Conservation (phyloP, 2,113 vertebrate genomes). For the Coptodon rendalli region DNA sequence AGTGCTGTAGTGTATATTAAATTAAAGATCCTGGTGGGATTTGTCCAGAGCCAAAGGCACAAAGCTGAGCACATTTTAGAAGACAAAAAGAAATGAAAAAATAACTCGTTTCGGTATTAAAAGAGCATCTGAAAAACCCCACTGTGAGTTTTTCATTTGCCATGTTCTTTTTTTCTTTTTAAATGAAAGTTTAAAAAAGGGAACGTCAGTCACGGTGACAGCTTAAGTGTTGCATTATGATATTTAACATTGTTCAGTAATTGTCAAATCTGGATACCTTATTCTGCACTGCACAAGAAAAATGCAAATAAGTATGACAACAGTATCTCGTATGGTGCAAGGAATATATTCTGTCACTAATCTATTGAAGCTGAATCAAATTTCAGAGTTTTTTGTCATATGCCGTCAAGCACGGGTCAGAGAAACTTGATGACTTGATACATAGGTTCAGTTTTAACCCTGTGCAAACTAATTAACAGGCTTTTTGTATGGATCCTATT, state of each 20-base stretch:
- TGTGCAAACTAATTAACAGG: not conserved
- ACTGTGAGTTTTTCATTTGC: not conserved
- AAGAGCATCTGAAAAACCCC: not conserved
- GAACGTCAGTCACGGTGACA: not conserved
- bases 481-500: not conserved
- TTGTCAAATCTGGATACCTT: not conserved
- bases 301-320: not conserved
- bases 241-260: not conserved
- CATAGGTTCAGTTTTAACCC: not conserved
- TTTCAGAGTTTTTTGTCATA: not conserved
- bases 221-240: not conserved
- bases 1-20: constrained; percentile 29
- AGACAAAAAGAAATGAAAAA: not conserved
- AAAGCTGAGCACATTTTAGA: constrained; percentile 10
- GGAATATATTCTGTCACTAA: not conserved
- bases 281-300: not conserved
- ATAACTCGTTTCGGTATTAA: not conserved
- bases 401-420: not conserved
- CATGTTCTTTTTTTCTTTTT: not conserved
- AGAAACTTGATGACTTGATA: not conserved
- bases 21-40: constrained; percentile 33
- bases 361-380: not conserved
- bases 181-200: not conserved
- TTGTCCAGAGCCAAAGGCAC: constrained; percentile 1
- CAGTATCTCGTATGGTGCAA: not conserved